phyloP scores from a whole-genome alignment of 2,113 vertebrate species.

The Loxodonta africana region DNA sequence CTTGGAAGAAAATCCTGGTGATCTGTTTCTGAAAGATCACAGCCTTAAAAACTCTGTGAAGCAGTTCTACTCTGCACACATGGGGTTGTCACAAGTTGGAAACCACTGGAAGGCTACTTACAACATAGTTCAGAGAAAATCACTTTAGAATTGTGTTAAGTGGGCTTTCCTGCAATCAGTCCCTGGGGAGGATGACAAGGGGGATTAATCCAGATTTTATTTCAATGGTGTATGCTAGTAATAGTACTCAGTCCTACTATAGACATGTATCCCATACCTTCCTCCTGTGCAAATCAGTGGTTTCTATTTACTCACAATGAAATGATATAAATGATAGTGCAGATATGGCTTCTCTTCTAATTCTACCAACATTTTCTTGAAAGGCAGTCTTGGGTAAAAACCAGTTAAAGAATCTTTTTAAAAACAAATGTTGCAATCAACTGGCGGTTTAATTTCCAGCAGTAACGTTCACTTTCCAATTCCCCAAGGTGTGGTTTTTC shows the following conservation, averaged over 20 bases:
- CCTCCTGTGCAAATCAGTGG: background rate
- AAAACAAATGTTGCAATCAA: slow-evolving; percentile 49
- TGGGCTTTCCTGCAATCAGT: background rate
- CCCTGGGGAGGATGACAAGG: background rate
- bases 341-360: slow-evolving; percentile 8
- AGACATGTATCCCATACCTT: background rate
- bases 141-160: background rate
- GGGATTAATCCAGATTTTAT: background rate
- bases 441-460: slow-evolving; percentile 65
- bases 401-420: slow-evolving; percentile 50
- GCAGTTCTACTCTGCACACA: background rate
- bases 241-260: background rate
- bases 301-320: slow-evolving; percentile 44
- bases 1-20: background rate
- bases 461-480: slow-evolving; percentile 38
- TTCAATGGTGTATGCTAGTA: background rate
- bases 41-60: background rate
- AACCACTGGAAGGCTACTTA: background rate
- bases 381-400: slow-evolving; percentile 47
- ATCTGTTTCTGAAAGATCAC: background rate
- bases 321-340: background rate
- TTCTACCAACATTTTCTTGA: slow-evolving; percentile 46
- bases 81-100: background rate
- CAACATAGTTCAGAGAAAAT: slow-evolving; percentile 34
- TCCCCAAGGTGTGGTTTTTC: slow-evolving; percentile 42